phyloP scores from a whole-genome alignment of 2,113 vertebrate species.

The Eretmochelys imbricata region DNA sequence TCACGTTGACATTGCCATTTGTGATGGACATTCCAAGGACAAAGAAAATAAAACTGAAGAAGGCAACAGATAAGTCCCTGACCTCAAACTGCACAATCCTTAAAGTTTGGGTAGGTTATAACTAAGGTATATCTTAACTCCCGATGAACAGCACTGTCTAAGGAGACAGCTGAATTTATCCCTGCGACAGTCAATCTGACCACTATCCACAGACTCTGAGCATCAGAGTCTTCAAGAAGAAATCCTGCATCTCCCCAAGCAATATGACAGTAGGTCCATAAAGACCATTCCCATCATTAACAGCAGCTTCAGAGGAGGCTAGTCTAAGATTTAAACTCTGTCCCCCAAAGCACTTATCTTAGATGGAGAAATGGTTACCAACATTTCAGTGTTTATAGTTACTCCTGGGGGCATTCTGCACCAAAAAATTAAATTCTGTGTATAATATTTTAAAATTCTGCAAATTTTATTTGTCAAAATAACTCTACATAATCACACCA shows the following conservation, averaged over 20 bases:
- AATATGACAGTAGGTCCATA: not conserved
- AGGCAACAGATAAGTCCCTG: fast-evolving
- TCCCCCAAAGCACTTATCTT: not conserved
- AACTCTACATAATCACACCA: too few relatives aligned
- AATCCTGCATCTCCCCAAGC: fast-evolving
- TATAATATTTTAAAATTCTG: too few relatives aligned
- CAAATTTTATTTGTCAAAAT: too few relatives aligned
- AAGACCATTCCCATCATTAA: not conserved
- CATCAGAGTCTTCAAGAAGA: not conserved
- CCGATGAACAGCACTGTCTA: not conserved
- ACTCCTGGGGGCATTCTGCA: too few relatives aligned
- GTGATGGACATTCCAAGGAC: not conserved
- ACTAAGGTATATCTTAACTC: not conserved
- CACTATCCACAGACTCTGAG: not conserved
- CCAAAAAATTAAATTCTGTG: too few relatives aligned
- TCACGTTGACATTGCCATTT: not conserved
- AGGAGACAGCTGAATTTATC: not conserved
- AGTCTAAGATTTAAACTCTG: not conserved
- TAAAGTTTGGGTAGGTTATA: not conserved
- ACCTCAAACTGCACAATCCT: not conserved
- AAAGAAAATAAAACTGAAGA: not conserved
- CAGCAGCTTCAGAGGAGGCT: not conserved
- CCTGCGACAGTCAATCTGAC: not conserved
- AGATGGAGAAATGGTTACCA: not conserved
- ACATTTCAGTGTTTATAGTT: not conserved